Conservation (phyloP, 53 echinoderm and acorn worm species). For the Holothuria scabra region DNA sequence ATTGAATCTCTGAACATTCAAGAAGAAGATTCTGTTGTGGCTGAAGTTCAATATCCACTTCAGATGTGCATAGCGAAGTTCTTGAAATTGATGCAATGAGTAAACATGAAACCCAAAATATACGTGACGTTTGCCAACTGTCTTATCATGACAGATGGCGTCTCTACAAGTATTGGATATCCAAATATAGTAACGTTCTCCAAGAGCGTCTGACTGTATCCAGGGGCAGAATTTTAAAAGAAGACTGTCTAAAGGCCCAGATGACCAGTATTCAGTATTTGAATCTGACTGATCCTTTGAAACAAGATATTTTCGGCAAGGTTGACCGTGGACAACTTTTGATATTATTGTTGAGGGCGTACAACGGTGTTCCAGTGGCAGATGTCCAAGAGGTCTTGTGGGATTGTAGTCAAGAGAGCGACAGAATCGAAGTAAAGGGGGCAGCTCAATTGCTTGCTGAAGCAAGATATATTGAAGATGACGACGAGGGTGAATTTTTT, state of each 20-base stretch:
- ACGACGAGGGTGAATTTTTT: slow-evolving; percentile 34
- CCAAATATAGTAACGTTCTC: background rate
- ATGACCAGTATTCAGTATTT: slow-evolving; percentile 14
- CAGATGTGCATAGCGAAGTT: background rate
- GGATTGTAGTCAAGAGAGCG: slow-evolving; percentile 18
- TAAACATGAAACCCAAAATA: background rate
- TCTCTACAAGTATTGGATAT: slow-evolving; percentile 17
- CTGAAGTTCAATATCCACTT: background rate
- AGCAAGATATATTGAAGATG: slow-evolving; percentile 65
- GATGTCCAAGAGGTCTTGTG: background rate
- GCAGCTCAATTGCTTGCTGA: slow-evolving; percentile 63
- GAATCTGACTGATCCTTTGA: background rate
- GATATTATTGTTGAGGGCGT: slow-evolving; percentile 11
- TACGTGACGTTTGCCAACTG: background rate
- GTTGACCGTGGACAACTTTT: slow-evolving; percentile 4
- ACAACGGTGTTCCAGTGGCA: slow-evolving; percentile 1
- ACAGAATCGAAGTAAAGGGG: slow-evolving; percentile 60
- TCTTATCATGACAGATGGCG: slow-evolving; percentile 4
- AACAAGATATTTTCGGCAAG: background rate
- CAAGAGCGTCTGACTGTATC: slow-evolving; percentile 4
- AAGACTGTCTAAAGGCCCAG: background rate
- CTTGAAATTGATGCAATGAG: slow-evolving; percentile 8
- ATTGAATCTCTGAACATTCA: background rate
- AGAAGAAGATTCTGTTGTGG: background rate
- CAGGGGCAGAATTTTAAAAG: background rate